phyloP scores from a whole-genome alignment of 2,797 vertebrate species.

The Premnoplex brunnescens region DNA sequence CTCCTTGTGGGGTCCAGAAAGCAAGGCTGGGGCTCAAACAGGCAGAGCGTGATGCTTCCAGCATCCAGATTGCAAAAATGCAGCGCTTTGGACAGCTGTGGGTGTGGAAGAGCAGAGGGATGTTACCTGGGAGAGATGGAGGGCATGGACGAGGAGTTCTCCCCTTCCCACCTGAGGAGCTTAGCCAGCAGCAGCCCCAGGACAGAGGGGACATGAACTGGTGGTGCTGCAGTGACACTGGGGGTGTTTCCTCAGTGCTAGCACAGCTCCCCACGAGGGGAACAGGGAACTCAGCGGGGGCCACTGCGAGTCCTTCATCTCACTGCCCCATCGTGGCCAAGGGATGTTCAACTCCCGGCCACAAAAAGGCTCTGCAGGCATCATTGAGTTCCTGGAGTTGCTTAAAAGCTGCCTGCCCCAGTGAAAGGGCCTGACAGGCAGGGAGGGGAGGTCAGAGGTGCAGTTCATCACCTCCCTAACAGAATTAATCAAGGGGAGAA shows the following conservation, averaged over 20 bases:
- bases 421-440: not conserved
- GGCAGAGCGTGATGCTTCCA: not conserved
- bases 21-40: not conserved
- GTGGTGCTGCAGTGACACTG: not conserved
- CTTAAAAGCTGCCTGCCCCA: constrained; percentile 11
- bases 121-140: not conserved
- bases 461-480: constrained; percentile 47
- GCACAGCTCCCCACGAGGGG: not conserved
- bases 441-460: constrained; percentile 36
- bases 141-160: not conserved
- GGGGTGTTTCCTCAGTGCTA: not conserved
- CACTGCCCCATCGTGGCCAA: not conserved
- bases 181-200: rapidly evolving
- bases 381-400: constrained; percentile 9
- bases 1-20: not conserved
- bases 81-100: not conserved
- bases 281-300: not conserved
- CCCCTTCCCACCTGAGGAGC: rapidly evolving
- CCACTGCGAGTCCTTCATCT: not conserved
- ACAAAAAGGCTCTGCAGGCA: constrained; percentile 32
- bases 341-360: not conserved
- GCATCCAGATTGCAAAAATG: not conserved
- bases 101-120: too few relatives aligned
- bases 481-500: constrained; percentile 44
- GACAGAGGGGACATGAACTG: not conserved